Evolutionary conservation across 2,888 invertebrate genomes (phyloP).

Genomic region (Tipula unca): DNA sequence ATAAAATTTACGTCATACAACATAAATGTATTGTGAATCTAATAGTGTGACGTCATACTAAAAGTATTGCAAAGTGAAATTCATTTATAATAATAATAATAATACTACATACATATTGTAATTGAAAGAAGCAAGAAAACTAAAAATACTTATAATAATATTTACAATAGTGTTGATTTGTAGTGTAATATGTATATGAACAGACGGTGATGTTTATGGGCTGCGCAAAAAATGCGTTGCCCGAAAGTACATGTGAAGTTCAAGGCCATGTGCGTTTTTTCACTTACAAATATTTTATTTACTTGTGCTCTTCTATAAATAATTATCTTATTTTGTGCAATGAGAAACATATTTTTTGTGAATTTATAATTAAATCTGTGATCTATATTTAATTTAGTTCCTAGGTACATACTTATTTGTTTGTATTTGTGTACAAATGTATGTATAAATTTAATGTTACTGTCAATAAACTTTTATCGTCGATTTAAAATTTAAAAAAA

Average conservation of each 20-base stretch:
- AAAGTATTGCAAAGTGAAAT: not conserved
- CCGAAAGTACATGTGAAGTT: slow-evolving; percentile 23
- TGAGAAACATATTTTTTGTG: not conserved
- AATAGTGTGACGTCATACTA: slow-evolving; percentile 9
- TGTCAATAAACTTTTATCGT: not conserved
- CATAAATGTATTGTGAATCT: not conserved
- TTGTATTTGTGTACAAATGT: not conserved
- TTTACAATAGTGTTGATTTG: not conserved
- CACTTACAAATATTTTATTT: not conserved
- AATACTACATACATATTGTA: not conserved
- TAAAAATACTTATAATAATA: not conserved
- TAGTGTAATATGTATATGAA: slow-evolving; percentile 22
- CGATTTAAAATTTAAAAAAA: not conserved
- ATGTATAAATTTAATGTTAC: not conserved
- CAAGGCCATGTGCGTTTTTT: slow-evolving; percentile 21
- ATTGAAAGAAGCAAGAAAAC: not conserved
- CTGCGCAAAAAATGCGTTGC: slow-evolving; percentile 24
- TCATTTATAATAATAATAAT: not conserved
- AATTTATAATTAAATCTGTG: not conserved
- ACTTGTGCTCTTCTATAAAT: slow-evolving; percentile 14
- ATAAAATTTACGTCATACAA: not conserved
- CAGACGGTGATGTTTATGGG: slow-evolving; percentile 23
- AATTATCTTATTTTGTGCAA: not conserved
- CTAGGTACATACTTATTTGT: not conserved
- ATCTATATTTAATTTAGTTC: not conserved